Base-by-base conservation (phyloP, 2,113 vertebrate species). In the Solenodon paradoxus region DNA sequence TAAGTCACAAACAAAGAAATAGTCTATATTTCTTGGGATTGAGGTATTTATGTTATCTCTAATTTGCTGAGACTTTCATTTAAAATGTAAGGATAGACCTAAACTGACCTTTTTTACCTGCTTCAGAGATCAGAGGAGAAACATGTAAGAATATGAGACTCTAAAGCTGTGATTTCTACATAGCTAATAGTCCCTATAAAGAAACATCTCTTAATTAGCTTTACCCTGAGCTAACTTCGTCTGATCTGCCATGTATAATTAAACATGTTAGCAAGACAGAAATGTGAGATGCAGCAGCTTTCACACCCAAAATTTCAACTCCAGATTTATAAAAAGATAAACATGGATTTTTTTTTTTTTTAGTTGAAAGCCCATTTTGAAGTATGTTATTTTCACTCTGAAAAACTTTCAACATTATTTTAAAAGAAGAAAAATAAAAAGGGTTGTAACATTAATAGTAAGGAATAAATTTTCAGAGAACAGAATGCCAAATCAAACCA, bases 191-290 rank as follows among this genome's bases (percentile, higher is more conserved):
- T 17, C 96, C 87, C 15, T 80, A 93, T 16, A 63, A 51, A 97
- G 77, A 98, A 97, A 80, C 35, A 68, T 8, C 88, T 95, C 92
- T 96, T 97, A 96, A 97, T 96, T 95, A 97, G 88, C 66, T 55
- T 88, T 96, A 71, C 88, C 91, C 96, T 91, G 85, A 97, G 75
- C 38, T 88, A 88, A 94, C 96, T 97, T 97, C 68, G 85, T 53
- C 3, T 89, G 45, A 69, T 95, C 95, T 97, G 86, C 88, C 87
- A 96, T 84, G 96, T 94, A 84, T 92, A 98, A 98, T 98, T 97
- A 98, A 98, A 95, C 85, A 97, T 28, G 59, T 77, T 94, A 97
- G 93, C 90, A 93, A 97, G 96, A 95, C 97, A 91, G 92, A 97
- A 98, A 90, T 38, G 75, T 83, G 97, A 97, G 96, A 97, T 93